These are phyloP conservation scores for Leucoma salicis DNA, from an alignment of 2,888 invertebrate species.

Conservation along the genomic window DNA sequence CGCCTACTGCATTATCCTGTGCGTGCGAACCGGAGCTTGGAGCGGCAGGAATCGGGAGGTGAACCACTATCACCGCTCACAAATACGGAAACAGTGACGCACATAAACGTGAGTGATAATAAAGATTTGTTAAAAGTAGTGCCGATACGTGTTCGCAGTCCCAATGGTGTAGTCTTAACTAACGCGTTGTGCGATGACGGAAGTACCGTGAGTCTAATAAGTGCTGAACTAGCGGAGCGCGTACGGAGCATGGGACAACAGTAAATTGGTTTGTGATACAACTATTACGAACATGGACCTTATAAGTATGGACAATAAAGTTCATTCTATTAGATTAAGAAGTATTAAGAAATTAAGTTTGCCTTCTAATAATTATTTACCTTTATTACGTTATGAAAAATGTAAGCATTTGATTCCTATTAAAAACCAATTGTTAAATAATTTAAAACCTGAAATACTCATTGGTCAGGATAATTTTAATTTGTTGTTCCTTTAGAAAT, in stretches of 20 bases:
- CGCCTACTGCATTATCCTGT: conserved; percentile 4
- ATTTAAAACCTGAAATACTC: conserved; percentile 26
- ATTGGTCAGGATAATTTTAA: conserved; percentile 39
- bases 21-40: neutral
- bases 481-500: conserved; percentile 28
- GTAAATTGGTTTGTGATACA: too few species aligned
- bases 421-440: neutral
- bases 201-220: too few species aligned
- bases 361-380: neutral
- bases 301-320: neutral
- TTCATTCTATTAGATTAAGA: neutral
- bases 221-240: too few species aligned
- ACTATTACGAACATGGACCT: too few species aligned
- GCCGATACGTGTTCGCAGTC: too few species aligned
- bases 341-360: neutral
- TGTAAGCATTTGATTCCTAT: neutral
- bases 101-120: neutral
- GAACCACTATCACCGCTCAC: too few species aligned
- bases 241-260: too few species aligned
- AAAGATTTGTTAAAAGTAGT: neutral
- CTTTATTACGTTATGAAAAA: neutral
- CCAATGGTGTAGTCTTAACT: too few species aligned
- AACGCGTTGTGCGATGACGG: neutral
- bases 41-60: too few species aligned
- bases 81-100: neutral